phyloP scores from a whole-genome alignment of 2,113 vertebrate species.

The Rhabdornis inornatus region DNA sequence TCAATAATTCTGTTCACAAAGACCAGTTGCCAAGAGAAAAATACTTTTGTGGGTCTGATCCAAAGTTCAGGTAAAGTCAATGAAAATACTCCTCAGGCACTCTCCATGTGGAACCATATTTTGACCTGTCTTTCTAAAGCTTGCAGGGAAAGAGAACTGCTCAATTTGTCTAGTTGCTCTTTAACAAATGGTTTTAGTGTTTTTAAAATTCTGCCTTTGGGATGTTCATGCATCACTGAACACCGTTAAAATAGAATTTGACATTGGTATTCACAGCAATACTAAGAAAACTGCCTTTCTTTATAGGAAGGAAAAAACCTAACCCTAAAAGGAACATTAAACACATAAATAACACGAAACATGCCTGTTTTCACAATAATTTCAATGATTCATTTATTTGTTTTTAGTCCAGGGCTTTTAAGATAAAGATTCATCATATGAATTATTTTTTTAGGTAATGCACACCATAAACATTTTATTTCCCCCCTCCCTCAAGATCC shows the following conservation, averaged over 20 bases:
- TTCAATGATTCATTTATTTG: constrained; percentile 45
- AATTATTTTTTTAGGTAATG: constrained; percentile 34
- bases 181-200: constrained; percentile 26
- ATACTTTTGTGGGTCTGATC: background rate
- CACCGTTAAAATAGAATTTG: constrained; percentile 29
- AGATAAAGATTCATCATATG: constrained; percentile 47
- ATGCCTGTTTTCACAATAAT: constrained; percentile 18
- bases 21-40: background rate
- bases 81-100: background rate
- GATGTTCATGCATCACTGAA: constrained; percentile 38
- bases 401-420: constrained; percentile 29
- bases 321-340: constrained; percentile 41
- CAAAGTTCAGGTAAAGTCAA: background rate
- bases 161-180: background rate
- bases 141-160: background rate
- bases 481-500: background rate
- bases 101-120: background rate
- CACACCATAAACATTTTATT: constrained; percentile 6
- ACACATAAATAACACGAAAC: constrained; percentile 30
- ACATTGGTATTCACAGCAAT: constrained; percentile 31
- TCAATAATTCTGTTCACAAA: background rate
- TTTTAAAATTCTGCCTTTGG: constrained; percentile 44
- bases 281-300: constrained; percentile 43
- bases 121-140: background rate
- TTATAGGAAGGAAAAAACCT: background rate